Base-by-base conservation (phyloP, 1,140 invertebrate species). In the Platorchestia sp. region DNA sequence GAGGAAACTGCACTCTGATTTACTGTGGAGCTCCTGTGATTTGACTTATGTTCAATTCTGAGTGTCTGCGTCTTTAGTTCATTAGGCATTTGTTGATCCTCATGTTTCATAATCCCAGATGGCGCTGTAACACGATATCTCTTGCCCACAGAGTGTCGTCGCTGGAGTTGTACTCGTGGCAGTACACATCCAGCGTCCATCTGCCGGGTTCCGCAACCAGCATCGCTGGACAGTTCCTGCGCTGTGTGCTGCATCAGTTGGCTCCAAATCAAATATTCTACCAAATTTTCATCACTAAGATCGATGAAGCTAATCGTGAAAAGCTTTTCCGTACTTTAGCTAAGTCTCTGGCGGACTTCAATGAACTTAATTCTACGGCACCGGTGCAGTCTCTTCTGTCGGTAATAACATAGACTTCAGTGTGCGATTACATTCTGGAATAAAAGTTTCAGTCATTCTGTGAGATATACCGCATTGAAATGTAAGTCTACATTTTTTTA, bases 201-300 rank as follows among this genome's bases (percentile, higher is more conserved):
- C 97, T 99, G 96, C 99, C 99, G 19, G 99, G 99, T 96, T 98
- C 98, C 96, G 98, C 98, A 5, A 98, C 98, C 95, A 99, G 99
- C 97, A 99, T 99, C 86, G 99, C 99, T 0, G 98, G 99, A 97
- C 99, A 99, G 97, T 99, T 99, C 97, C 97, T 99, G 87, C 98
- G 99, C 96, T 99, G 99, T 97, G 98, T 99, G 95, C 97, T 99
- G 53, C 99, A 99, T 97, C 99, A 99, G 97, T 97, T 99, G 45
- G 99, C 99, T 27, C 99, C 99, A 0, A 99, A 99, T 97, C 99
- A 99, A 95, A 98, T 99, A 95, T 99, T 99, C 97, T 97, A 99
- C 95, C 99, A 99, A 97, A 98, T 99, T 96, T 99, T 99, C 97
- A 98, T 99, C 97, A 99, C 98, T 41, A 98, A 98, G 97, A 98